Evolutionary conservation across 2,888 invertebrate genomes (phyloP).

Genomic region (Phengaris alcon): DNA sequence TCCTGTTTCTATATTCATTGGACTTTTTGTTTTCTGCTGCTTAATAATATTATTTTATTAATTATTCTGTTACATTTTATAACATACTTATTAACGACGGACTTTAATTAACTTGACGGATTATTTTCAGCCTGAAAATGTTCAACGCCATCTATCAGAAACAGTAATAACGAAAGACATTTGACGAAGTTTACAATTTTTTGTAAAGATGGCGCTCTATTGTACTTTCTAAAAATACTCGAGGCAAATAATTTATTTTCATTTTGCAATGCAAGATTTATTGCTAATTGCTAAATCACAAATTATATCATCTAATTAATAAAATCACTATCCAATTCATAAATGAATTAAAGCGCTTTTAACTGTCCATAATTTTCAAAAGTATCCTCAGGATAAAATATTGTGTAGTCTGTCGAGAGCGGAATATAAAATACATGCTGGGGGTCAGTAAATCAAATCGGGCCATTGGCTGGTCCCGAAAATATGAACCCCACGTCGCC

Average conservation of each 20-base stretch:
- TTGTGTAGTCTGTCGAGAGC: not conserved
- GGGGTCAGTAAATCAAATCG: slow-evolving; percentile 19
- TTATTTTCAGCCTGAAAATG: not conserved
- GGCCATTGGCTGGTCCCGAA: slow-evolving; percentile 17
- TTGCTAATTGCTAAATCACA: too few relatives aligned
- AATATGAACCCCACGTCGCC: slow-evolving; percentile 14
- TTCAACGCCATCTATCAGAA: not conserved
- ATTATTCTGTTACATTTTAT: not conserved
- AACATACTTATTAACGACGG: not conserved
- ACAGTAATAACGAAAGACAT: not conserved
- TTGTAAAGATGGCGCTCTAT: not conserved
- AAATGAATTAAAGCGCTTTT: too few relatives aligned
- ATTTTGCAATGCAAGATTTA: too few relatives aligned
- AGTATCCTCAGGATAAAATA: not conserved
- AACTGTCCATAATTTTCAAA: not conserved
- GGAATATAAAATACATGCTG: not conserved
- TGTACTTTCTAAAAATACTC: not conserved
- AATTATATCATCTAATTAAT: too few relatives aligned
- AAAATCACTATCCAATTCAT: too few relatives aligned
- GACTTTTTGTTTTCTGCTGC: not conserved
- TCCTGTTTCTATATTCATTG: not conserved
- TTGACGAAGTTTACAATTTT: not conserved
- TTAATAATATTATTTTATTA: not conserved
- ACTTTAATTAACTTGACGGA: not conserved
- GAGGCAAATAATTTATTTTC: too few relatives aligned